These are phyloP conservation scores for Larimichthys polyactis DNA, from an alignment of 2,113 vertebrate species.

Conservation along the genomic window DNA sequence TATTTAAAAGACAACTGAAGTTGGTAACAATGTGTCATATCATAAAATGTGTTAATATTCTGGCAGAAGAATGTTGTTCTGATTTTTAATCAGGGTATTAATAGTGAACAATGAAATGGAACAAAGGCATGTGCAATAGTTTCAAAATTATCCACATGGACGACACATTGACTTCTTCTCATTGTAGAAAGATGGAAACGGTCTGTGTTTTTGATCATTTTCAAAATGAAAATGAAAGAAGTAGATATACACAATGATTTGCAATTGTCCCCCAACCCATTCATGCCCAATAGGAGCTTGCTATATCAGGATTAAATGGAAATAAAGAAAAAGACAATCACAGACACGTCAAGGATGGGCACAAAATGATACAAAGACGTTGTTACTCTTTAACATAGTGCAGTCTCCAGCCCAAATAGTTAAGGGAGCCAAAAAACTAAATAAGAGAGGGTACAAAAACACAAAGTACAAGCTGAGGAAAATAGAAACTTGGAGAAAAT, in stretches of 20 bases:
- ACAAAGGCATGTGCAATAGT: background rate
- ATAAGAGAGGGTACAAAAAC: background rate
- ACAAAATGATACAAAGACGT: background rate
- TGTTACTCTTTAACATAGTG: too few species aligned
- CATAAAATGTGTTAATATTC: background rate
- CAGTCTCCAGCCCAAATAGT: too few species aligned
- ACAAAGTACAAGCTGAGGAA: background rate
- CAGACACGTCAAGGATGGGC: too few species aligned
- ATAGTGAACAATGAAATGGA: background rate
- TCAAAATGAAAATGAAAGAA: background rate
- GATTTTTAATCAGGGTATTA: background rate
- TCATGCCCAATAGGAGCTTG: background rate
- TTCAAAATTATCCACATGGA: background rate
- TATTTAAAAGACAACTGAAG: background rate
- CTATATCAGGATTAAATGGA: background rate
- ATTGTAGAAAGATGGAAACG: background rate
- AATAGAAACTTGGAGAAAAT: conserved; percentile 5
- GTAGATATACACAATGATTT: background rate
- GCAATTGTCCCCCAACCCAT: background rate
- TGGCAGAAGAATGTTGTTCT: too few species aligned
- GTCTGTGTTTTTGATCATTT: background rate
- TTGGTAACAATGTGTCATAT: background rate
- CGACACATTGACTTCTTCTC: background rate
- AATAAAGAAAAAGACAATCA: background rate
- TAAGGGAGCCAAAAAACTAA: background rate